Percentiles rank a stretch among this genome's conserved stretches.
Conservation (phyloP, 2,888 invertebrate genomes). For the Uropetala carovei region DNA sequence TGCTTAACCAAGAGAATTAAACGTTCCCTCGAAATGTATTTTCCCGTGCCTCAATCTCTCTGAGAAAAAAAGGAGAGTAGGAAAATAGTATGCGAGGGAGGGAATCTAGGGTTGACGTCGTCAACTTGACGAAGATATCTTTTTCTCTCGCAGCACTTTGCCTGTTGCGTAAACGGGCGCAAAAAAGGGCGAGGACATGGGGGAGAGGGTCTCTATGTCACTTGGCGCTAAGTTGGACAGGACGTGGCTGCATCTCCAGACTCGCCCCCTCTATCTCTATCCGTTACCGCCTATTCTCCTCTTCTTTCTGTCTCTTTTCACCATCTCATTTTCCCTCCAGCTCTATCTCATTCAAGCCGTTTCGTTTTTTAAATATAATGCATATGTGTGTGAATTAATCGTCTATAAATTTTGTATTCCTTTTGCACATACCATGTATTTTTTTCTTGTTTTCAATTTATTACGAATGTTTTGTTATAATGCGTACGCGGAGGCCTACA, state of each 20-base stretch:
- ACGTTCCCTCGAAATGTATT: not conserved
- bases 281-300: not conserved
- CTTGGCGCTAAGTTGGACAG: slow-evolving; percentile 18
- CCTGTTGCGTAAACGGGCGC: slow-evolving; percentile 11
- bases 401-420: no score
- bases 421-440: no score
- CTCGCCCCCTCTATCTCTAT: not conserved
- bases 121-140: not conserved
- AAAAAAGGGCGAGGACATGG: not conserved
- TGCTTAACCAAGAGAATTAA: no score
- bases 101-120: not conserved
- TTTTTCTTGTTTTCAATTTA: no score
- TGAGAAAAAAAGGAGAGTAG: not conserved
- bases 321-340: no score
- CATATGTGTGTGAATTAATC: no score
- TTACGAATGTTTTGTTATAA: no score
- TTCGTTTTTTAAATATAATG: no score
- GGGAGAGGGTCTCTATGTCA: slow-evolving; percentile 1
- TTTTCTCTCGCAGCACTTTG: not conserved
- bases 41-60: not conserved
- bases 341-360: no score
- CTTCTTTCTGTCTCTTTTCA: not conserved
- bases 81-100: no score
- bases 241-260: slow-evolving; percentile 14
- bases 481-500: no score